Base-by-base conservation (phyloP, 1,140 invertebrate genomes). In the Drosophila malerkotliana region DNA sequence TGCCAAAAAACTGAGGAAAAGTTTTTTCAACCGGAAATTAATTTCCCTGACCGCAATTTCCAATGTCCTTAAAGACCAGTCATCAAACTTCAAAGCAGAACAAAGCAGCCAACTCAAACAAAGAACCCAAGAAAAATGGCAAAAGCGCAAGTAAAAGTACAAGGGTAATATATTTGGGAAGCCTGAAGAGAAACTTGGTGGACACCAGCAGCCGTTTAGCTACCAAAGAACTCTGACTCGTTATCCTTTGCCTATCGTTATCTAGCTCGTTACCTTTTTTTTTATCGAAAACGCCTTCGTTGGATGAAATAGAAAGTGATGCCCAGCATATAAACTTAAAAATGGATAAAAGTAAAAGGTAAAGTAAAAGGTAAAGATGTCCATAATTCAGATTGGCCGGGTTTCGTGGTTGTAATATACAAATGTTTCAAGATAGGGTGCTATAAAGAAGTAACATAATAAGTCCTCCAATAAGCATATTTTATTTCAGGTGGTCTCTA, bases 21-120 rank as follows among this genome's bases (percentile, higher is more conserved):
- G 81, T 85, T 85, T 78, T 61, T 81, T 88, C 82, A 85, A 87
- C 68, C 83, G 83, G 83, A 85, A 88, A 85, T 85, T 85, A 85
- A 85, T 85, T 88, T 83, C 78, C 73, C 78, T 85, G 82, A 85
- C 82, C 82, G 83, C 82, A 85, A 85, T 85, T 85, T 88, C 78
- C 74, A 85, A 85, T 85, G 82, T 85, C 83, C 85, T 85, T 87
- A 85, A 82, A 82, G 82, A 82, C 73, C 76, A 85, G 79, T 78
- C 82, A 78, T 71, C 74, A 88, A 85, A 85, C 82, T 88, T 88
- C 83, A 85, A 85, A 85, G 82, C 79, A 67, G 63, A 77, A 85
- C 80, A 80, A 80, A 79, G 79, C 62, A 49, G 58, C 71, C 61
- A 84, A 77, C 80, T 85, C 72, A 84, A 84, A 80, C 77, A 84